Conservation (phyloP, 2,797 vertebrate species). For the Glossophaga mutica region DNA sequence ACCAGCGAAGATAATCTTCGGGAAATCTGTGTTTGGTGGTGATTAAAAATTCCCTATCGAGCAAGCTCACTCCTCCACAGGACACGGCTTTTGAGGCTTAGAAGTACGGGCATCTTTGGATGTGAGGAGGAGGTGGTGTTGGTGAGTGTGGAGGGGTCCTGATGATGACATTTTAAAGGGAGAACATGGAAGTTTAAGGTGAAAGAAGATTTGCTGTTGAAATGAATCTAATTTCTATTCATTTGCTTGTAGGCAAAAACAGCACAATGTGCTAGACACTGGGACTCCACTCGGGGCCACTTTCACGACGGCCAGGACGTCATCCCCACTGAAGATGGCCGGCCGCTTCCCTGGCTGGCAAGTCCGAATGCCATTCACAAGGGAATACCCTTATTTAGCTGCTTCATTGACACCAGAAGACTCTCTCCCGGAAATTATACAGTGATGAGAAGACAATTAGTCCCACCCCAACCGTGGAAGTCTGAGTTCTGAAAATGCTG, state of each 20-base stretch:
- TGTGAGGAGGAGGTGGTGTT: neutral
- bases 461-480: neutral
- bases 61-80: neutral
- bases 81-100: neutral
- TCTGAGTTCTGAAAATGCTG: neutral
- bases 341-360: neutral
- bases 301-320: neutral
- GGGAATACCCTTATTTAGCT: neutral
- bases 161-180: neutral
- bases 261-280: neutral
- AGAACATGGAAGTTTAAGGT: neutral
- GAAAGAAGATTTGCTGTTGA: constrained; percentile 39
- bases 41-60: neutral
- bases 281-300: neutral
- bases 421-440: neutral
- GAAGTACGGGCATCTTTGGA: neutral
- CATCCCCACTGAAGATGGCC: neutral
- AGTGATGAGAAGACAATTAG: neutral
- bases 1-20: neutral
- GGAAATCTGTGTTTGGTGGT: neutral
- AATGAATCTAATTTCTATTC: constrained; percentile 35
- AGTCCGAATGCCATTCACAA: neutral
- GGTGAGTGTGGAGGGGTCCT: neutral
- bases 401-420: neutral
- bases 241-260: neutral